Evolutionary conservation across 2,113 vertebrate genomes (phyloP).

Genomic region (Aphyosemion australe): DNA sequence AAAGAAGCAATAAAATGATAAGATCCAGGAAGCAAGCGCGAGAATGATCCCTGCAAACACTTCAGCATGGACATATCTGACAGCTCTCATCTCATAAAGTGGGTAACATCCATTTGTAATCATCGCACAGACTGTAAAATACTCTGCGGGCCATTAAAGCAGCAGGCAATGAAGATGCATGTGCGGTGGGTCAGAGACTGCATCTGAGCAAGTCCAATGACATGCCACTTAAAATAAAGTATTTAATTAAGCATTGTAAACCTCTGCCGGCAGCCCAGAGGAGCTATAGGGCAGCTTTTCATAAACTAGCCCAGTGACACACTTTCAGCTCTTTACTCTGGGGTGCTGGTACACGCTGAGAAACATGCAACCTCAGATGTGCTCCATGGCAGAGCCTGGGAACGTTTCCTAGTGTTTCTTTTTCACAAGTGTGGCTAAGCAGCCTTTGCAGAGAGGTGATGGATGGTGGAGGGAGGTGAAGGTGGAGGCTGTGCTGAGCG

Average conservation of each 20-base stretch:
- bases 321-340: conserved; percentile 66
- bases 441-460: no score
- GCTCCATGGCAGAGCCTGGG: no score
- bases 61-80: not conserved
- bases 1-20: not conserved
- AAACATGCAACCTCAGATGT: no score
- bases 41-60: not conserved
- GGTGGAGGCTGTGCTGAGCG: conserved; percentile 10
- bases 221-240: conserved; percentile 69
- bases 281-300: conserved; percentile 55
- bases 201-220: conserved; percentile 60
- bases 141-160: conserved; percentile 47
- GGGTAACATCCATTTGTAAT: conserved; percentile 46
- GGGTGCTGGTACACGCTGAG: conserved; percentile 2
- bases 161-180: conserved; percentile 45
- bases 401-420: no score
- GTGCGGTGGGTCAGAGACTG: conserved; percentile 48
- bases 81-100: conserved; percentile 33
- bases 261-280: conserved; percentile 70
- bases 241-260: conserved; percentile 78
- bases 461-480: not conserved
- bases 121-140: conserved; percentile 55
- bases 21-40: not conserved
- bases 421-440: not conserved
- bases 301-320: conserved; percentile 77